Base-by-base conservation (phyloP, 2,113 vertebrate species). In the Syngnathus scovelli region DNA sequence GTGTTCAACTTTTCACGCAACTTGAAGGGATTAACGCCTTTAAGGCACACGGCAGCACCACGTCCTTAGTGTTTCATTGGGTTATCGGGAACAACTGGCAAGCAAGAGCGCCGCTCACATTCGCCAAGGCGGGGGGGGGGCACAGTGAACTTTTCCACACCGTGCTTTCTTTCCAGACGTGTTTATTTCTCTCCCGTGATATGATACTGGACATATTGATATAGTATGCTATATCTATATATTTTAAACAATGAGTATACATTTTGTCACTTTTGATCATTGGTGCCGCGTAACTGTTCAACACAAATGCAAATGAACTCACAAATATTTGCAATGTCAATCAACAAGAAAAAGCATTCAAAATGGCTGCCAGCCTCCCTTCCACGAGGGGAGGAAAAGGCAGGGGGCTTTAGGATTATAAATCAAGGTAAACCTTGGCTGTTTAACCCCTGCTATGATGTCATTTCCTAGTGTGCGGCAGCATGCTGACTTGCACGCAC, bases 361-460 rank as follows among this genome's bases (percentile, higher is more conserved):
- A 56, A 58, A 58, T 58, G 55, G 13, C 55, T 16, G 60, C 60
- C 39, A 7, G n/a, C 55, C 3, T 18, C 62, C 39, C 64, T 66
- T 68, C 64, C 43, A 13, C 27, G 62, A 46, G 64, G 61, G 54
- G 66, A 43, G 64, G 39, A 69, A 46, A 44, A 48, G 9, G 21
- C 70, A 64, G 62, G 54, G 67, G 61, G 27, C 52, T 39, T 11
- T 71, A 70, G 76, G 80, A 82, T 88, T 86, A 89, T 89, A 90
- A 90, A 91, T 90, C 84, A 90, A 86, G 86, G 86, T 90, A 89
- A 91, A 89, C 85, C 79, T 83, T 79, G 81, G 79, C 87, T 85
- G 83, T 89, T 90, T 89, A 90, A 88, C 83, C 83, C 87, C 82
- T 76, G 84, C 86, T 86, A 89, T 85, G 85, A 89, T 87, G 85